phyloP scores from a whole-genome alignment of 2,888 invertebrate genomes.

The Apantesis nais region DNA sequence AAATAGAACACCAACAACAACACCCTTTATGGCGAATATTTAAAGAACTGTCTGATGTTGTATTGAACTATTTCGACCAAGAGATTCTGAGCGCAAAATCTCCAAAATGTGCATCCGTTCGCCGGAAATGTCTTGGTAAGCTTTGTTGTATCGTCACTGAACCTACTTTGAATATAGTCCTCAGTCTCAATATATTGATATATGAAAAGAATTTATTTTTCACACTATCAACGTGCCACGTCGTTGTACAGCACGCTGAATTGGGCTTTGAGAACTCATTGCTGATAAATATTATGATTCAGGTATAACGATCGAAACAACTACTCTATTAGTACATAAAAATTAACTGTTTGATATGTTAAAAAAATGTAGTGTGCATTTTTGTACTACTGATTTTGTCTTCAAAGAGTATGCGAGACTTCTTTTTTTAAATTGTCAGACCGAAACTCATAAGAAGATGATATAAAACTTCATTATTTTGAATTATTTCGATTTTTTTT shows the following conservation, averaged over 20 bases:
- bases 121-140: slow-evolving; percentile 75
- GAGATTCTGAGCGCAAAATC: slow-evolving; percentile 70
- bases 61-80: slow-evolving; percentile 71
- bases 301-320: not conserved
- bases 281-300: not conserved
- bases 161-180: slow-evolving; percentile 71
- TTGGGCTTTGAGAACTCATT: not conserved
- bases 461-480: no score
- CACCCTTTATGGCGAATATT: slow-evolving; percentile 65
- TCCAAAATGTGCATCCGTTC: slow-evolving; percentile 78
- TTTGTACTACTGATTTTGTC: no score
- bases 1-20: slow-evolving; percentile 38
- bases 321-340: no score
- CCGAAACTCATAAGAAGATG: no score
- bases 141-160: slow-evolving; percentile 66
- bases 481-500: no score
- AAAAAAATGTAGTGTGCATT: no score
- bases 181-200: slow-evolving; percentile 49
- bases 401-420: no score
- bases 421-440: no score
- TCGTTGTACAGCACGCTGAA: not conserved
- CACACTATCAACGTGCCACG: not conserved
- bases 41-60: slow-evolving; percentile 62
- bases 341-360: no score
- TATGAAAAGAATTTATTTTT: slow-evolving; percentile 33